Conservation (phyloP, 2,888 invertebrate species). For the Coleophora deauratella region DNA sequence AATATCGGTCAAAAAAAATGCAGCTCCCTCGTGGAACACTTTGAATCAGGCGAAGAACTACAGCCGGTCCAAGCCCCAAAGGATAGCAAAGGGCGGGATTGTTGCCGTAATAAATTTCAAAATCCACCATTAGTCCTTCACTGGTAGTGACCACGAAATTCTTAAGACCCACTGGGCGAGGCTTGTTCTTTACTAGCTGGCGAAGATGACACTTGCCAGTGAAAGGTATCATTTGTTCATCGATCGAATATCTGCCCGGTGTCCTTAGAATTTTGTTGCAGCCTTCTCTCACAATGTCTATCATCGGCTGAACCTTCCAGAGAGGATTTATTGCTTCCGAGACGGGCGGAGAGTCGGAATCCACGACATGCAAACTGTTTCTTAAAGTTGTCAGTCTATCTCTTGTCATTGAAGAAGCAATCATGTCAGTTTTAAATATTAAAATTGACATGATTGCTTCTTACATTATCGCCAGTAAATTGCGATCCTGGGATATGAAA, state of each 20-base stretch:
- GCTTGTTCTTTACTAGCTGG: conserved; percentile 16
- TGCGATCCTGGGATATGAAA: conserved; percentile 8
- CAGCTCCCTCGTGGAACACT: conserved; percentile 16
- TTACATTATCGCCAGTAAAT: conserved; percentile 9
- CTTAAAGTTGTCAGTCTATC: conserved; percentile 4
- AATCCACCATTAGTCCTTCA: conserved; percentile 19
- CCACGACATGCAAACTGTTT: conserved; percentile 2
- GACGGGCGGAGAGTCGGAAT: neutral
- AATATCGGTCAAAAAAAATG: conserved; percentile 14
- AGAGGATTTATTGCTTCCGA: conserved; percentile 5
- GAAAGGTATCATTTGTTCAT: conserved; percentile 17
- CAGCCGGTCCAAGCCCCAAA: conserved; percentile 15
- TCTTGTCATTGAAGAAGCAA: conserved; percentile 5
- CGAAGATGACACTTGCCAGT: conserved; percentile 15
- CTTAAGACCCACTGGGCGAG: conserved; percentile 18
- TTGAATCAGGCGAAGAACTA: conserved; percentile 12
- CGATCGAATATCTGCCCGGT: conserved; percentile 13
- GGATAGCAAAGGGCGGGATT: conserved; percentile 3
- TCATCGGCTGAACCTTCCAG: conserved; percentile 19
- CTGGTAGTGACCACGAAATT: conserved; percentile 17
- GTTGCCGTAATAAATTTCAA: conserved; percentile 6
- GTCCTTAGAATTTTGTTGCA: conserved; percentile 15
- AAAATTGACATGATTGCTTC: too few species aligned
- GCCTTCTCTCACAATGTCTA: conserved; percentile 12
- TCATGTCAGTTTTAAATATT: conserved; percentile 1